Evolutionary conservation across 1,140 invertebrate genomes (phyloP), one percentile per base, ranked within the genome.

Genomic region (Drosophila triauraria): DNA sequence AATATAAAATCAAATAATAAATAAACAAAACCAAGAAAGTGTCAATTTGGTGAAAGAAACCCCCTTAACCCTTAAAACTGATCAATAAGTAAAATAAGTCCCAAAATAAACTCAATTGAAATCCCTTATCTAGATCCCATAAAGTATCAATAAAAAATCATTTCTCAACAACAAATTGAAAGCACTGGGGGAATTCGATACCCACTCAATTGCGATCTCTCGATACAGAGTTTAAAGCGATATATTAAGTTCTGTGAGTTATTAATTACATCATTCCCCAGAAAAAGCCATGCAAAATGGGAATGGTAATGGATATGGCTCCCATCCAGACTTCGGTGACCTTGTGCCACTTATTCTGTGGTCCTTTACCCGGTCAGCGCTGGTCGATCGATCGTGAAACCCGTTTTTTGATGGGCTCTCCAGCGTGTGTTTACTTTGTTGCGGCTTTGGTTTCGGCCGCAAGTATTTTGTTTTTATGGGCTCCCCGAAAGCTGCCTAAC

Each of bases 321-420:
- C 32, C 57, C 10, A 27, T 63, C 48, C 43, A 60, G 40, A 57
- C 13, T 48, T 17, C 23, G 35, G 53, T 90, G 85, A 90, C 85
- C 85, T 90, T 90, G 85, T 90, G 85, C 85, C 75, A 90, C 82
- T 85, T 88, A 78, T 80, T 82, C 61, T 72, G 65, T 90, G 81
- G 85, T 88, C 85, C 85, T 88, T 88, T 90, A 90, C 85, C 85
- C 67, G 75, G 38, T 69, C 56, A 56, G 2, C 53, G 30, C 17
- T 43, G 54, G 75, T 46, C 50, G 62, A 15, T 38, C 62, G 61
- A 71, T 53, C 46, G 62, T 20, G 23, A 88, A 90, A 90, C 86
- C 70, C 53, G 85, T 90, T 90, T 90, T 51, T 61, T 65, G 72
- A 61, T 78, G 74, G 76, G 63, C 60, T 71, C 59, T 30, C 27